Percentiles rank a stretch among this genome's conserved stretches.
Conservation (phyloP, 2,888 invertebrate species). For the Drosophila merina region DNA sequence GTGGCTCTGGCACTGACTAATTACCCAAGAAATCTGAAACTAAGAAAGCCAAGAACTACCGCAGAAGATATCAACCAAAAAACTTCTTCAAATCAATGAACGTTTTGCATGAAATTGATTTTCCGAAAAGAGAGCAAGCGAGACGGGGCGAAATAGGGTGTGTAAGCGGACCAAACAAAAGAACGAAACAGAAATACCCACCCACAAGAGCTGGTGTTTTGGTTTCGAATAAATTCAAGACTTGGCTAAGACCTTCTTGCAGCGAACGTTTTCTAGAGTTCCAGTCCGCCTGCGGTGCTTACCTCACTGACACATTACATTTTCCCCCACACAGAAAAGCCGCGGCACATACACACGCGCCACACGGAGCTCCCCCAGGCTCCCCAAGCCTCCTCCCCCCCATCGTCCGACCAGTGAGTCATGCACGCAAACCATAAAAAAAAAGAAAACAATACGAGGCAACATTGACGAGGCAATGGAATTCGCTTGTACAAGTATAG, state of each 20-base stretch:
- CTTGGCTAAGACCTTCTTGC: conserved; percentile 19
- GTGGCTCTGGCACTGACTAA: conserved; percentile 9
- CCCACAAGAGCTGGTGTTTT: conserved; percentile 40
- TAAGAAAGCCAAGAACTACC: not conserved
- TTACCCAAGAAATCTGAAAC: conserved; percentile 21
- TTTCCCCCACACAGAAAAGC: conserved; percentile 7
- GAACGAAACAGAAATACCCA: conserved; percentile 13
- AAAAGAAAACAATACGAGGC: conserved; percentile 37
- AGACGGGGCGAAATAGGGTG: conserved; percentile 18
- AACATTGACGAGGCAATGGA: conserved; percentile 33
- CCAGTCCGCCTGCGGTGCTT: conserved; percentile 42
- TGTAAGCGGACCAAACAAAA: conserved; percentile 21
- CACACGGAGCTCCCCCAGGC: conserved; percentile 15
- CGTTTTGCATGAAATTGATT: conserved; percentile 52
- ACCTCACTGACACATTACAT: conserved; percentile 40
- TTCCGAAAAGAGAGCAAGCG: conserved; percentile 23
- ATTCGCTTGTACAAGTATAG: conserved; percentile 33
- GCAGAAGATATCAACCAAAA: conserved; percentile 2
- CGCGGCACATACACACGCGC: conserved; percentile 8
- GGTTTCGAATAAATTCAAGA: conserved; percentile 32
- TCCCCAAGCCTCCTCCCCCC: conserved; percentile 32
- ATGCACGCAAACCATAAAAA: conserved; percentile 63
- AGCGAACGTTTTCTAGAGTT: conserved; percentile 38
- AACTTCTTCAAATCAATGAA: conserved; percentile 34
- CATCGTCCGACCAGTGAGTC: conserved; percentile 63